Percentiles rank a stretch among this genome's conserved stretches.
Evolutionary conservation across 2,113 vertebrate species (phyloP).

Genomic region (Trochalopteron elliotii): DNA sequence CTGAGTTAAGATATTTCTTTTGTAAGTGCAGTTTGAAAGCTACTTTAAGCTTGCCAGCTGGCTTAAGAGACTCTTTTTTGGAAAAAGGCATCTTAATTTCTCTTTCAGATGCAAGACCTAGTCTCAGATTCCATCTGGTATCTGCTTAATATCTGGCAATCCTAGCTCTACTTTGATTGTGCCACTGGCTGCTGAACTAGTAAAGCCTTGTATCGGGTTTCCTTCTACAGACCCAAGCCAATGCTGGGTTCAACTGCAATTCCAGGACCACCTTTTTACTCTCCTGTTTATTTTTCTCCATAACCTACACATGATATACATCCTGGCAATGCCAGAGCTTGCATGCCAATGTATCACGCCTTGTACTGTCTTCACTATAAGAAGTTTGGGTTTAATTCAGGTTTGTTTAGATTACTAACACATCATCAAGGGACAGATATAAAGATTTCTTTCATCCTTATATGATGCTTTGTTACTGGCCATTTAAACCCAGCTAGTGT

Average conservation of each 20-base stretch:
- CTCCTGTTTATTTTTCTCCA: not conserved
- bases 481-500: not conserved
- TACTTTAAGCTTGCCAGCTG: not conserved
- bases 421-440: not conserved
- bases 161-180: not conserved
- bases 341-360: not conserved
- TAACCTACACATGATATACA: not conserved
- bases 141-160: conserved; percentile 4
- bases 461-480: not conserved
- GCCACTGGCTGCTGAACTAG: conserved; percentile 4
- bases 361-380: not conserved
- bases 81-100: conserved; percentile 19
- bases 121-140: not conserved
- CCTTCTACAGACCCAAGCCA: not conserved
- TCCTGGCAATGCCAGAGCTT: not conserved
- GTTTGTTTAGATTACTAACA: not conserved
- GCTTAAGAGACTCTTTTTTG: not conserved
- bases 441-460: not conserved
- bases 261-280: not conserved
- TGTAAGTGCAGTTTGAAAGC: not conserved
- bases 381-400: not conserved
- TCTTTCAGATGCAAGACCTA: conserved; percentile 17
- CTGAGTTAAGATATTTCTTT: not conserved
- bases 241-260: not conserved
- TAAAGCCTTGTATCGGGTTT: not conserved